Evolutionary conservation across 2,888 invertebrate genomes (phyloP), one percentile per base, ranked within the genome.

Genomic region (Campoletis raptor): DNA sequence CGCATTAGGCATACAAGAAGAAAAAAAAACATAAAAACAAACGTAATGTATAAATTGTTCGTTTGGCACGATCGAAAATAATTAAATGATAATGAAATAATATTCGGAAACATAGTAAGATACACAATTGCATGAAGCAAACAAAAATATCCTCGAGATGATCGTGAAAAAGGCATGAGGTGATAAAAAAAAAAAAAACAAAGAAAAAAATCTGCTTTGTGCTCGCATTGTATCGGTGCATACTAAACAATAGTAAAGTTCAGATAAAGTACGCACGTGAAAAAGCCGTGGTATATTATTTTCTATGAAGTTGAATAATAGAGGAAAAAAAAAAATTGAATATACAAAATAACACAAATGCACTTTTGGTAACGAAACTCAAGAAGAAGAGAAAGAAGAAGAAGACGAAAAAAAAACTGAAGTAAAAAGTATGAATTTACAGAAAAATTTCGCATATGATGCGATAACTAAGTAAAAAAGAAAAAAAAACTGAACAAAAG

Each of bases 41-140:
- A 30, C 15, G 24, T 37, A 40, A 64, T 81, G 42, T 15, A 45
- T 54, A 8, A 52, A 15, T 45, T 12, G 52, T 80, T 73, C 76
- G 81, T 81, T 81, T 79, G 82, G 54, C 15, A 45, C 69, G 40
- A 74, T 37, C 77, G 76, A 80, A 40, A 54, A 54, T 57, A 24
- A 54, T 48, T 54, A 30, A 40, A 79, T 83, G 85, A 90, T 89
- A 81, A 90, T 91, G 91, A 93, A 30, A 61, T 57, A 92, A 93
- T 92, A 92, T 81, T 88, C 85, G 89, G 92, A 92, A 92, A 93
- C 92, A 92, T 90, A 90, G 86, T 89, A 88, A 89, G 79, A 86
- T 88, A 81, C 40, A 83, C 66, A 73, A 79, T 74, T 77, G 52
- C 42, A 73, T 18, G 48, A 48, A 79, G 69, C 64, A 54, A 66